Percentiles rank a stretch among this genome's conserved stretches.
Conservation (phyloP, 2,113 vertebrate species). For the Trochalopteron elliotii region DNA sequence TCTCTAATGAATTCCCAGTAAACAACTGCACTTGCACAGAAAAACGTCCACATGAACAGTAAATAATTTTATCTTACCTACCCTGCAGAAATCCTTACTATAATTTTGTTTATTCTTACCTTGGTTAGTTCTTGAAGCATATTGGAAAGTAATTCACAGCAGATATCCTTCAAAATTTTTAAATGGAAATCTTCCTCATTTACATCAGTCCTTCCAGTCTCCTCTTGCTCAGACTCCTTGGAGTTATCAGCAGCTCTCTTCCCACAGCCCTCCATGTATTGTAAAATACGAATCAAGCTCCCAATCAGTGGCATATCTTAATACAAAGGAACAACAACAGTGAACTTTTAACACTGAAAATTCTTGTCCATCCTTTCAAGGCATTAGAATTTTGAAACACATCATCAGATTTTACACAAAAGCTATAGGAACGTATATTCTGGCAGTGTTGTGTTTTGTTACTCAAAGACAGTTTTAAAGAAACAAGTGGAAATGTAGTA, state of each 20-base stretch:
- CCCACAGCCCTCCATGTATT: constrained; percentile 78
- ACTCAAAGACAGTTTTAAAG: background rate
- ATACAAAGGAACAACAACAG: background rate
- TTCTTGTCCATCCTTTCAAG: background rate
- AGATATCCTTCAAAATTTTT: constrained; percentile 85
- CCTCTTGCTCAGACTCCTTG: constrained; percentile 28
- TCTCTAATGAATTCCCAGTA: background rate
- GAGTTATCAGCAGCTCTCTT: constrained; percentile 49
- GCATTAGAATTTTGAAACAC: background rate
- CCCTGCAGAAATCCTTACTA: background rate
- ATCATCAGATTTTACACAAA: background rate
- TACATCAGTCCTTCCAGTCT: constrained; percentile 27
- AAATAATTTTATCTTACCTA: background rate
- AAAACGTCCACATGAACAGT: background rate
- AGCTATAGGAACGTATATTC: background rate
- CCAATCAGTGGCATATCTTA: constrained; percentile 82
- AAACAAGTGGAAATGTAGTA: background rate
- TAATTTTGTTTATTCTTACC: constrained; percentile 56
- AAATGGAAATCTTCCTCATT: constrained; percentile 80
- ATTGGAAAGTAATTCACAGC: constrained; percentile 88
- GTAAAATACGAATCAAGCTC: constrained; percentile 83
- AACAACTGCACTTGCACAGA: background rate
- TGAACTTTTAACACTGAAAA: background rate
- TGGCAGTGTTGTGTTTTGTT: background rate
- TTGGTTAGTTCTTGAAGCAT: constrained; percentile 79